Base-by-base conservation (phyloP, 2,888 invertebrate genomes). In the Eurytoma adleriae region DNA sequence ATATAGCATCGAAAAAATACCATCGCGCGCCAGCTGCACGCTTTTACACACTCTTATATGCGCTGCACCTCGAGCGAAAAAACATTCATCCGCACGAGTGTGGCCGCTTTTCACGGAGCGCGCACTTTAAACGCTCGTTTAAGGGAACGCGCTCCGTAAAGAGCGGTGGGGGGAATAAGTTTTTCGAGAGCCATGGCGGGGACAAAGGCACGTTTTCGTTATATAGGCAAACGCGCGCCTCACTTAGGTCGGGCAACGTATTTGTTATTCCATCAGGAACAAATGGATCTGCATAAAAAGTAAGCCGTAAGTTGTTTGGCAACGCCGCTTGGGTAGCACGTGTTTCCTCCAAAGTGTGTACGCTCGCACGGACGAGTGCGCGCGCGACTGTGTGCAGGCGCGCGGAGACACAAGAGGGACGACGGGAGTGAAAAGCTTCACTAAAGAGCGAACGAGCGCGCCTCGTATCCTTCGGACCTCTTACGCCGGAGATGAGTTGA, bases 221-320 rank as follows among this genome's bases (percentile, higher is more conserved):
- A 14, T 27, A 5, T 30, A 62, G 27, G 30, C 30, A 7, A 27
- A 70, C 14, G 59, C 5, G 24, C 30, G 16, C 20, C 24, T 24
- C 24, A 24, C 24, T 24, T 40, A n/a, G n/a, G n/a, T n/a, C 40
- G n/a, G 48, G 50, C 24, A 24, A 71, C 56, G 64, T 40, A 78
- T 78, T 72, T 71, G 71, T 72, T 78, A 71, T 67, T 67, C 59
- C 59, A 61, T 61, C 20, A 20, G 73, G 52, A 54, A 40, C 57
- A 52, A 66, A 52, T 67, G 57, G 71, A 72, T 78, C 78, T 67
- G 78, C 59, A 67, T 72, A 67, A 67, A 70, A 71, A 71, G 70
- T 52, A n/a, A 78, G 71, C 59, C 59, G 48, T 59, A 67, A 61
- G 48, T 62, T 56, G 62, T 71, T 69, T 73, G 73, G 73, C 73